Conservation (phyloP, 92 coral and sea anemone species). For the Chrysogorgia sp. region DNA sequence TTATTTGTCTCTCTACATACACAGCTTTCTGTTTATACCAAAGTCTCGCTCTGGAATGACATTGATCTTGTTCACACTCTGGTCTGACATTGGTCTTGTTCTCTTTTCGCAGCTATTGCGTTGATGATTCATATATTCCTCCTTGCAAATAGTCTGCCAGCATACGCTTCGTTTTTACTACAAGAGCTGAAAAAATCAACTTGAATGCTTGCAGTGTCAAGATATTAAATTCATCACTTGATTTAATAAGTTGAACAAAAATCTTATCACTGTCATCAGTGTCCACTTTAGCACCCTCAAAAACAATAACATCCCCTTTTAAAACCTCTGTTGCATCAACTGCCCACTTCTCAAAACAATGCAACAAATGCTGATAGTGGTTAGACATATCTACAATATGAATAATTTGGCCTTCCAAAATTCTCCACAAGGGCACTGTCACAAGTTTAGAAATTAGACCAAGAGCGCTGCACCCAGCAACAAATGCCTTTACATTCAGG, state of each 20-base stretch:
- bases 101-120: no score
- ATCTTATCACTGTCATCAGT: slow-evolving; percentile 5
- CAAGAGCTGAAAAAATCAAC: slow-evolving; percentile 10
- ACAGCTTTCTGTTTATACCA: slow-evolving; percentile 9
- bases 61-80: slow-evolving; percentile 21
- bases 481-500: slow-evolving; percentile 31
- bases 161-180: no score
- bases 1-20: slow-evolving; percentile 20
- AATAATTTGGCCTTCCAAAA: slow-evolving; percentile 36
- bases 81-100: no score
- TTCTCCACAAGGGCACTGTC: slow-evolving; percentile 54
- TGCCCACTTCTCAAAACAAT: slow-evolving; percentile 29
- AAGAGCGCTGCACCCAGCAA: slow-evolving; percentile 40
- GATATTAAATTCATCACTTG: slow-evolving; percentile 11
- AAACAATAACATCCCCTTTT: slow-evolving; percentile 23
- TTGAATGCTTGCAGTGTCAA: slow-evolving; percentile 36
- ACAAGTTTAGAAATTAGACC: slow-evolving; percentile 48
- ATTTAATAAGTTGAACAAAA: slow-evolving; percentile 39
- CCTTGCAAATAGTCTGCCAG: neutral
- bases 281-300: slow-evolving; percentile 6
- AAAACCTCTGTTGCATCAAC: slow-evolving; percentile 43
- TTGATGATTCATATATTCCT: slow-evolving; percentile 45
- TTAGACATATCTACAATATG: slow-evolving; percentile 36
- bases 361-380: slow-evolving; percentile 29
- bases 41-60: slow-evolving; percentile 28